Base-by-base conservation (phyloP, 30 jellyfish, hydroid and myxozoan genomes). In the Aurelia sp. region DNA sequence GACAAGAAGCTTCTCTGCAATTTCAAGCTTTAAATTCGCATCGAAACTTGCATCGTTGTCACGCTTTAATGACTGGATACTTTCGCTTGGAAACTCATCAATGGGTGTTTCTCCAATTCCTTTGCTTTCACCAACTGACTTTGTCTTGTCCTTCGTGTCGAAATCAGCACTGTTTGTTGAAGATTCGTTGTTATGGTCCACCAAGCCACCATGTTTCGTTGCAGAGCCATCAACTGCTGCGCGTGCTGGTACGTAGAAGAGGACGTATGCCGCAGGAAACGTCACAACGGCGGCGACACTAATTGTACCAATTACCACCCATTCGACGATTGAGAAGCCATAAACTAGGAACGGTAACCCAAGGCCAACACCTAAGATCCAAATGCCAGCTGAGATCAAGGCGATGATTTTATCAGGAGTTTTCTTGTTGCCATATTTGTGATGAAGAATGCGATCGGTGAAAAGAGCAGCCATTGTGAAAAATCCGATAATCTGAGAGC, bases 311-410 rank as follows among this genome's bases (percentile, higher is more conserved):
- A 10, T 40, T 8, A 79, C 44, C 19, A 48, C 35, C 59, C 20
- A 41, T 35, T 79, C 80, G 59, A 48, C 60, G 19, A 12, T 61
- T n/a, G 33, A 2, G 48, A 11, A 79, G 66, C 89, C 89, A 13
- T 61, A 51, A 16, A 50, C 22, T 12, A 8, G 4, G 59, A 63
- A 65, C 31, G 64, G 48, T 8, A 13, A 61, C 38, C 80, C 89
- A 47, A 63, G 22, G 4, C 89, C 89, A 19, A 20, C 18, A 18
- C 80, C 89, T 4, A 63, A 41, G n/a, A 47, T 72, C 89, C 89
- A 79, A 41, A 79, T 79, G 38, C 60, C 41, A 4, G 66, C n/a
- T 19, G 89, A 79, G 10, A 64, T 44, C 3, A 63, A 15, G 63
- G 58, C 78, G 15, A 44, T 79, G 48, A 41, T 17, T 27, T 30